Evolutionary conservation across 2,888 invertebrate genomes (phyloP), one percentile per base, ranked within the genome.

Genomic region (Sussaba pulchella): DNA sequence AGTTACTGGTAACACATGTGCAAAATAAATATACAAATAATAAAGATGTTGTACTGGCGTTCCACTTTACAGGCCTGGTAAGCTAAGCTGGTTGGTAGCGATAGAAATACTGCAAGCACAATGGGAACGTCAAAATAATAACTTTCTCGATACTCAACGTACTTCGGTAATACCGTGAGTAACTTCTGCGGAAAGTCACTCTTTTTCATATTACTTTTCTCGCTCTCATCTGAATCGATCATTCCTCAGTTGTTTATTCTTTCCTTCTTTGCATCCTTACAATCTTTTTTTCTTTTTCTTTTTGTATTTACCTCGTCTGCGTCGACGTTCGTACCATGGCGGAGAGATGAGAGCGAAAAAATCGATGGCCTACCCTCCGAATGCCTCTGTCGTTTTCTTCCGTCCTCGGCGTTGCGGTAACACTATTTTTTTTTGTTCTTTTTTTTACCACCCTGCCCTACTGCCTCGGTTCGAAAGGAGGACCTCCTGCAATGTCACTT

Each of bases 401-500:
- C 50, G 17, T 50, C n/a, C 63, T 63, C 19, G 24, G 24, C 63
- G 43, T 24, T 39, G 4, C 12, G 47, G 26, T 14, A n/a, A 50
- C 36, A 39, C 50, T 50, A n/a, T 24, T 50, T 39, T 19, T 36
- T n/a, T n/a, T n/a, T n/a, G n/a, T n/a, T n/a, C n/a, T n/a, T n/a
- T n/a, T n/a, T n/a, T n/a, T n/a, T 8, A 19, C 66, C 36, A 9
- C 36, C 19, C 19, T 14, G 4, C 3, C 31, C 17, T 24, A 17
- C 47, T 36, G 36, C 43, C 31, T 36, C 26, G 31, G 8, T 50
- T 66, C 47, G 12, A 47, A n/a, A n/a, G 36, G 17, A 47, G 36
- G 36, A 47, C 47, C 57, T 64, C 24, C 21, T 76, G 79, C 71
- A 72, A 71, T 80, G 77, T 71, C 80, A 77, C 77, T 80, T 72